Percentiles rank a stretch among this genome's conserved stretches.
Evolutionary conservation across 2,888 invertebrate genomes (phyloP).

Genomic region (Drosophila mayaguana): DNA sequence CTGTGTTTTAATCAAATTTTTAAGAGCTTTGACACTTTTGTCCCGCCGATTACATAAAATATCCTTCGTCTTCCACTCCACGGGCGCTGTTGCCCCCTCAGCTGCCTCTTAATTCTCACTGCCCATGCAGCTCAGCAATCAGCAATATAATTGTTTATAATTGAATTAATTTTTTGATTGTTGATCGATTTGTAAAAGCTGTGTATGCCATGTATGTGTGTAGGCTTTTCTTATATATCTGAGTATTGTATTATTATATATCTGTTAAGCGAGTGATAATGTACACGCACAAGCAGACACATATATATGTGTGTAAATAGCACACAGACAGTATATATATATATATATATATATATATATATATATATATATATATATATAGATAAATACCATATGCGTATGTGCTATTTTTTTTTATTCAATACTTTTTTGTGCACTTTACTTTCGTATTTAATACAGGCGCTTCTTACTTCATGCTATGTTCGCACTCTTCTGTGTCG

Average conservation of each 20-base stretch:
- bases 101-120: constrained; percentile 19
- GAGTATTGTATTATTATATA: constrained; percentile 26
- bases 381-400: constrained; percentile 19
- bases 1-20: constrained; percentile 60
- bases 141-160: constrained; percentile 63
- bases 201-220: constrained; percentile 6
- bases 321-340: constrained; percentile 8
- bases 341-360: constrained; percentile 2
- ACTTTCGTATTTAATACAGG: constrained; percentile 67
- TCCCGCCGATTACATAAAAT: constrained; percentile 60
- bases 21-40: constrained; percentile 49
- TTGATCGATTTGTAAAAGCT: constrained; percentile 3
- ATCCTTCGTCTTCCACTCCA: constrained; percentile 10
- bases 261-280: constrained; percentile 26
- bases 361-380: constrained; percentile 2
- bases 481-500: constrained; percentile 84
- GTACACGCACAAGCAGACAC: constrained; percentile 13
- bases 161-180: constrained; percentile 58
- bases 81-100: constrained; percentile 10
- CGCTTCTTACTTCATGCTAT: constrained; percentile 82
- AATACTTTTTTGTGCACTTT: constrained; percentile 77
- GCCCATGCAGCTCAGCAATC: constrained; percentile 24
- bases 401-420: constrained; percentile 55
- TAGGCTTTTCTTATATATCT: constrained; percentile 1
- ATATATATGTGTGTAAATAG: not conserved